These are phyloP conservation scores for Dascyllus trimaculatus DNA, from an alignment of 2,113 vertebrate genomes.

Conservation along the genomic window DNA sequence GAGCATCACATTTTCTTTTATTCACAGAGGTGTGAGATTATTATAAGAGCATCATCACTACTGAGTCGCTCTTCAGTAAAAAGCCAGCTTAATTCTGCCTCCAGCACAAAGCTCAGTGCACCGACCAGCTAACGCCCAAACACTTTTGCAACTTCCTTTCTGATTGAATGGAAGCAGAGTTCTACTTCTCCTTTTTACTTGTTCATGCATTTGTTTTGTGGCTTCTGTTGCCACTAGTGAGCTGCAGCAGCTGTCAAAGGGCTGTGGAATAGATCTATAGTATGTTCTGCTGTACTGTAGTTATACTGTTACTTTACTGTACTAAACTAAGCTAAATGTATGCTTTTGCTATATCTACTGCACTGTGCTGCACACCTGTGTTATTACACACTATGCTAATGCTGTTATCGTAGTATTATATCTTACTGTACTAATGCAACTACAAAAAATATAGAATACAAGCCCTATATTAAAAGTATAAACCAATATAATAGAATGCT, in stretches of 20 bases:
- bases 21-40: conserved; percentile 23
- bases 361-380: background rate
- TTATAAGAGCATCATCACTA: conserved; percentile 17
- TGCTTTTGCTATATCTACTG: background rate
- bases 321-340: no score
- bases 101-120: conserved; percentile 9
- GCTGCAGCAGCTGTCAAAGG: background rate
- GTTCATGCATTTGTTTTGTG: conserved; percentile 1
- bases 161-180: conserved; percentile 29
- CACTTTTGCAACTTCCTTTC: conserved; percentile 72
- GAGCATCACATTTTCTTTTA: conserved; percentile 12
- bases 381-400: no score
- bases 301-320: background rate
- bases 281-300: background rate
- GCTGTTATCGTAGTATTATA: no score
- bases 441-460: no score
- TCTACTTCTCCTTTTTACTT: conserved; percentile 38
- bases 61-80: conserved; percentile 3
- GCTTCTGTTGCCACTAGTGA: background rate
- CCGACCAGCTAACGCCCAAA: conserved; percentile 22
- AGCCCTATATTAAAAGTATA: no score
- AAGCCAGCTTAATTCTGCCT: conserved; percentile 39
- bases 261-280: background rate
- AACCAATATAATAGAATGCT: no score
- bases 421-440: no score